Evolutionary conservation across 2,797 vertebrate genomes (phyloP).

Genomic region (Loriculus beryllinus): DNA sequence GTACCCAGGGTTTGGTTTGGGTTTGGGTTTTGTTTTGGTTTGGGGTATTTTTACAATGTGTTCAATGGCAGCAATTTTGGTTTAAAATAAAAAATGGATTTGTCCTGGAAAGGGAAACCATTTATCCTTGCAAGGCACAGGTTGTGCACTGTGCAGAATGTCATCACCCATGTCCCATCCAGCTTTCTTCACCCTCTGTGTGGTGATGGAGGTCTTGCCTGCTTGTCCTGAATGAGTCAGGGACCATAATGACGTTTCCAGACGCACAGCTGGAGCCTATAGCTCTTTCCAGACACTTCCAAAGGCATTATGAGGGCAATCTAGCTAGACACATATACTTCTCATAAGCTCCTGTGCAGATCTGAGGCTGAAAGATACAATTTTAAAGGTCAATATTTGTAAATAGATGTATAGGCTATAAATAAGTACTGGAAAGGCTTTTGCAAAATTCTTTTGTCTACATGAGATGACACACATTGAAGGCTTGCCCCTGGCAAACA

Average conservation of each 20-base stretch:
- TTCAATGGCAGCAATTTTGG: neutral
- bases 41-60: neutral
- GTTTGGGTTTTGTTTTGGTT: neutral
- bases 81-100: slow-evolving; percentile 19
- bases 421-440: neutral
- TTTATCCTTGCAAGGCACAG: neutral
- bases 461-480: rapidly evolving
- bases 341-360: neutral
- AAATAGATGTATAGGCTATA: neutral
- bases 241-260: slow-evolving; percentile 36
- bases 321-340: neutral
- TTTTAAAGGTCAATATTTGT: neutral
- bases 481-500: neutral
- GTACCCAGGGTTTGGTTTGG: neutral
- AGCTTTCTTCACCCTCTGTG: neutral
- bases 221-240: slow-evolving; percentile 1
- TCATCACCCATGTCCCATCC: neutral
- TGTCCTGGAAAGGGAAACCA: neutral
- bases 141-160: neutral
- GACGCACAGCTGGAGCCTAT: neutral
- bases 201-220: neutral
- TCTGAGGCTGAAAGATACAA: neutral
- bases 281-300: neutral
- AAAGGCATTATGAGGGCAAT: neutral
- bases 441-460: neutral